Evolutionary conservation across 1,140 invertebrate species (phyloP), one percentile per base, ranked within the genome.

Genomic region (Drosophila eugracilis): DNA sequence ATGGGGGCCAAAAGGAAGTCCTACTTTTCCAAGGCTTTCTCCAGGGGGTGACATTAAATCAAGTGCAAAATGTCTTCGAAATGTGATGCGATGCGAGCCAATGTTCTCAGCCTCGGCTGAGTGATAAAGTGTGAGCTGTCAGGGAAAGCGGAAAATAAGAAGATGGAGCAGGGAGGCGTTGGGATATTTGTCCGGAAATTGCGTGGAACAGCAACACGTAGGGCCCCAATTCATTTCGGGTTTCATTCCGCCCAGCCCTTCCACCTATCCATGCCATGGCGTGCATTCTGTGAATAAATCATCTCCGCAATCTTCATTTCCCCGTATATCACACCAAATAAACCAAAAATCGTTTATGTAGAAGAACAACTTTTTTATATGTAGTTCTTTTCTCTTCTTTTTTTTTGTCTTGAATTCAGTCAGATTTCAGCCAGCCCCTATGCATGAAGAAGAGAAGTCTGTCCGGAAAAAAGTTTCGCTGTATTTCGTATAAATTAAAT

Each of bases 151-250:
- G 34, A 6, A 28, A 37, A 15, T 22, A 30, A 21, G 41, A 10
- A 39, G 22, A 45, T 21, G 2, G 14, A 7, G 36, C 26, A 7
- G 30, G 32, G 53, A 7, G 37, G 34, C 24, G 37, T 42, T 65
- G 53, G 57, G 47, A 37, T 66, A 60, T 63, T 59, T 67, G 52
- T 60, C 83, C 81, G 81, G 83, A 85, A 85, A 85, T 85, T 85
- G 81, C 67, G 83, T 81, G 73, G 63, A 77, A 75, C 63, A 86
- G 81, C 81, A 85, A 85, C 81, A 85, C 81, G 81, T 85, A 77
- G 63, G 36, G 55, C 36, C 75, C 53, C 81, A 70, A 85, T 85
- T 85, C 81, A 85, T 85, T 81, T 81, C 58, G 54, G 45, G 10
- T 36, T 52, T 28, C 49, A 48, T 60, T 14, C 36, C n/a, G 17